Conservation (phyloP, 2,113 vertebrate species). For the Bothrops jararaca region DNA sequence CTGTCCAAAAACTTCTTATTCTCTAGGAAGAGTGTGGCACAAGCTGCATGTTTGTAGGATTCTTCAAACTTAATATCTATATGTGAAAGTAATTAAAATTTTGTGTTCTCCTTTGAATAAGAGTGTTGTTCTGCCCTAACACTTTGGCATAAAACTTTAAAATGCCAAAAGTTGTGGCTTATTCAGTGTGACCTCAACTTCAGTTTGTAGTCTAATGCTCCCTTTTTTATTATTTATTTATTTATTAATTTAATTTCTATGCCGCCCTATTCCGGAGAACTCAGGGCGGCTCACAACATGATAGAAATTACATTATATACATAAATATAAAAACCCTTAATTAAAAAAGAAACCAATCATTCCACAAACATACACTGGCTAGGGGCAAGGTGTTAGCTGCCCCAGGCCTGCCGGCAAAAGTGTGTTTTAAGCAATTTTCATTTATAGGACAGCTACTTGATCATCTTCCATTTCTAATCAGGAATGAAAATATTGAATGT, state of each 20-base stretch:
- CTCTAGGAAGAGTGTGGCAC: background rate
- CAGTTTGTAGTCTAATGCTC: background rate
- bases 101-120: background rate
- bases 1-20: background rate
- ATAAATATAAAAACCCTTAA: too few relatives aligned
- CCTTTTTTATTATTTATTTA: too few relatives aligned
- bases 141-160: background rate
- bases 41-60: background rate
- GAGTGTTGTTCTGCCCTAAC: background rate
- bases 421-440: too few relatives aligned
- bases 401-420: too few relatives aligned
- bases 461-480: background rate
- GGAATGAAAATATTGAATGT: too few relatives aligned
- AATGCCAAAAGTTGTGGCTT: background rate
- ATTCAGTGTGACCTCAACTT: background rate
- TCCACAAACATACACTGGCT: too few relatives aligned
- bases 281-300: too few relatives aligned
- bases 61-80: background rate
- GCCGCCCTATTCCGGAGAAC: too few relatives aligned
- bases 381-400: too few relatives aligned
- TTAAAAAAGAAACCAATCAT: too few relatives aligned
- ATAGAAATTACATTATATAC: too few relatives aligned
- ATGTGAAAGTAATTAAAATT: background rate
- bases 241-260: too few relatives aligned
- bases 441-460: background rate